Base-by-base conservation (phyloP, 2,113 vertebrate species). In the Phrynocephalus versicolor region DNA sequence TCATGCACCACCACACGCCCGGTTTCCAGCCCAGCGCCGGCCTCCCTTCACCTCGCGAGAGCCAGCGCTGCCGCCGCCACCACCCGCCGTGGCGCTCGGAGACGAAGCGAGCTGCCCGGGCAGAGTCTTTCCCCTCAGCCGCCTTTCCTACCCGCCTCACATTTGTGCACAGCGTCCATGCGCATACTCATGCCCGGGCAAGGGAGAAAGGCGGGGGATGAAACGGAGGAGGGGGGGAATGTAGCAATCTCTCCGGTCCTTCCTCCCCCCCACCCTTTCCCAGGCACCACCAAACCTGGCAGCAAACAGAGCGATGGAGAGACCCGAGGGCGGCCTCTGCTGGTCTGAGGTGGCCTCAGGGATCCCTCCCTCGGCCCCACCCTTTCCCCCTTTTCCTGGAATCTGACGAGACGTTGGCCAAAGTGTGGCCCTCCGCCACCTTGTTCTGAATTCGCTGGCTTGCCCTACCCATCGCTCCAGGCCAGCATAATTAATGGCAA, bases 31-130 rank as follows among this genome's bases (percentile, higher is more conserved):
- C 67, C 45, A 16, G 33, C 25, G 57, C 27, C 82, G 81, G 87
- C 86, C 51, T 27, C 79, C 71, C 80, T 84, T 73, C 93, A 79
- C 90, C 88, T 91, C 93, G 90, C 93, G 87, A 92, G 89, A 94
- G 89, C 86, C 65, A 2, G 69, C 27, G 0, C 7, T 2, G 80
- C 85, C 35, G 70, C 87, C 25, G 79, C 75, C 1, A 39, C 51
- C 30, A 1, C 39, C 45, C 15, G 27, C 12, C 30, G 65, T 67
- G n/a, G n/a, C 67, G n/a, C 6, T 15, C 16, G n/a, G 3, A 69
- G 69, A 35, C 69, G 69, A 33, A 21, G 37, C 33, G 18, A 7
- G 70, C 35, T 39, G 2, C 33, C 45, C 1, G 6, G 64, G 51
- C 21, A 69, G 45, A 45, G 16, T 60, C 41, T 27, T 19, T 2